A percentile compares a stretch with the other conserved stretches of the same genome.
phyloP scores from a whole-genome alignment of 1,140 invertebrate genomes.

The Triops cancriformis region DNA sequence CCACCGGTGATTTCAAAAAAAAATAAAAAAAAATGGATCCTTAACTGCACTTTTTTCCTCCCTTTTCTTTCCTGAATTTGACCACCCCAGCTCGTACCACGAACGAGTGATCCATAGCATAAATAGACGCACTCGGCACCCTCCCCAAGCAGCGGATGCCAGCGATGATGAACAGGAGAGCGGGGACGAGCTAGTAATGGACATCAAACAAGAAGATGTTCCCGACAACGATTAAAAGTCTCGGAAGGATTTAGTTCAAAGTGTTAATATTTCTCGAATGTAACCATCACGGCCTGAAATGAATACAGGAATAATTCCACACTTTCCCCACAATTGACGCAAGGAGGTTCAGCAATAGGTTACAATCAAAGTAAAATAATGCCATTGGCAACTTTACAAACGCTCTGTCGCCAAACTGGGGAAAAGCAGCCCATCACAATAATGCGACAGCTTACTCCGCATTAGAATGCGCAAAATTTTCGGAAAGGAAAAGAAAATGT shows the following conservation, averaged over 20 bases:
- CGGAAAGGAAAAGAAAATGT: constrained; percentile 25
- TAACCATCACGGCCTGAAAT: not conserved
- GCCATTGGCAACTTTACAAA: not conserved
- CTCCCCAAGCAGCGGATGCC: not conserved
- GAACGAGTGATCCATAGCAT: constrained; percentile 26
- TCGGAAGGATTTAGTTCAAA: not conserved
- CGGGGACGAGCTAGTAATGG: not conserved
- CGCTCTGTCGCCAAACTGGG: not conserved
- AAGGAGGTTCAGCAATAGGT: not conserved
- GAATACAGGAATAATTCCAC: not conserved
- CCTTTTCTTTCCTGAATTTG: not conserved
- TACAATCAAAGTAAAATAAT: not conserved
- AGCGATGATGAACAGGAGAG: not conserved
- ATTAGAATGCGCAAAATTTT: constrained; percentile 4
- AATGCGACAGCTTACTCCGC: not conserved
- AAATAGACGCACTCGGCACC: constrained; percentile 23
- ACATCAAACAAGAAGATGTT: not conserved
- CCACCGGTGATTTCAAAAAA: constrained; percentile 1
- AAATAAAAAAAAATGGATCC: not conserved
- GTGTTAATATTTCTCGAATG: not conserved
- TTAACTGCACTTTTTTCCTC: not conserved
- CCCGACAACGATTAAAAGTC: not conserved
- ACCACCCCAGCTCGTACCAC: constrained; percentile 19
- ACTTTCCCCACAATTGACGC: not conserved
- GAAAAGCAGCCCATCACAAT: not conserved